Evolutionary conservation across 2,888 invertebrate species (phyloP).

Genomic region (Prosapia bicincta): DNA sequence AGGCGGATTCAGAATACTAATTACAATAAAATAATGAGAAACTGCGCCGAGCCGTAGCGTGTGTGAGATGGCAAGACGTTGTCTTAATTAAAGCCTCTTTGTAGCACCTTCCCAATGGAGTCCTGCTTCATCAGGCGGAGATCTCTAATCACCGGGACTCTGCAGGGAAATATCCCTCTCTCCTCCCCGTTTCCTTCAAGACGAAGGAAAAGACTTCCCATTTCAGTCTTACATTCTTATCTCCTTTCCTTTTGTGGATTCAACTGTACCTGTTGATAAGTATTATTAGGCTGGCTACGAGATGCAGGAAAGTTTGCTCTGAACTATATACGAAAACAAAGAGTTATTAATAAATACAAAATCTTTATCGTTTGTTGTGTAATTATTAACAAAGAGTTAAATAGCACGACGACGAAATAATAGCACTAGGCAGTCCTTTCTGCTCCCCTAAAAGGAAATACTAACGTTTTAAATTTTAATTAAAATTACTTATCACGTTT

Average conservation of each 20-base stretch:
- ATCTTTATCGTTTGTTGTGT: too few relatives aligned
- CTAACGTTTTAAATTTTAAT: too few relatives aligned
- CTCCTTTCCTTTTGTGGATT: background rate
- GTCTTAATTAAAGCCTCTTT: background rate
- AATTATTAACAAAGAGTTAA: too few relatives aligned
- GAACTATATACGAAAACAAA: too few relatives aligned
- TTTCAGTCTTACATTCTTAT: background rate
- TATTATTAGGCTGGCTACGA: too few relatives aligned
- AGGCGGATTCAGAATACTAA: background rate
- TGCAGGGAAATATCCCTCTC: background rate
- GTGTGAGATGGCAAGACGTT: background rate
- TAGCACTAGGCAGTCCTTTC: too few relatives aligned
- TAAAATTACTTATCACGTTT: too few relatives aligned
- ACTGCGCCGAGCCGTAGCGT: background rate
- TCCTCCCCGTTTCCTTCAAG: background rate
- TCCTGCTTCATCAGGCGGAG: background rate
- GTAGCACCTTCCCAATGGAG: background rate
- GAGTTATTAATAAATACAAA: too few relatives aligned
- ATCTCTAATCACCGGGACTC: background rate
- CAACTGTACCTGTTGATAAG: background rate
- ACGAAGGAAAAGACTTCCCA: background rate
- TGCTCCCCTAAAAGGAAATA: too few relatives aligned
- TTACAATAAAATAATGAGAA: constrained; percentile 2
- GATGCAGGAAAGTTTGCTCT: too few relatives aligned
- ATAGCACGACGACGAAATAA: too few relatives aligned